Evolutionary conservation across 1,140 invertebrate species (phyloP), one percentile per base, ranked within the genome.

Genomic region (Hycleus phaleratus): DNA sequence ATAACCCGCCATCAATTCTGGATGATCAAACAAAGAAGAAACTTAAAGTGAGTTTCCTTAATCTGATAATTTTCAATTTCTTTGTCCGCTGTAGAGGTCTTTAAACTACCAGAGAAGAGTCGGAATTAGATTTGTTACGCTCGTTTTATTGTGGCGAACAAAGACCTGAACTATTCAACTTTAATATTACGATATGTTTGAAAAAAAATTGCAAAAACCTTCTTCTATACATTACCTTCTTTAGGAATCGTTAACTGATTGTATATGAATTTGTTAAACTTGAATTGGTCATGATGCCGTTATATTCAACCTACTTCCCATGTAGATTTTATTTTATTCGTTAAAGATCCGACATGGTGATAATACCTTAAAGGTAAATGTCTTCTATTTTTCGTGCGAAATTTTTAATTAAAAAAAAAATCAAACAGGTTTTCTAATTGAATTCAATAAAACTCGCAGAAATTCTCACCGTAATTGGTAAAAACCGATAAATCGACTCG

Each of bases 21-120:
- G 65, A 65, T 54, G 47, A 58, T 12, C 60, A 65, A n/a, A 60
- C 54, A 7, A 62, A 61, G 39, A 43, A 48, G 38, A 60, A 56
- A 43, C 49, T 68, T 24, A 65, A 65, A 61, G 67, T 68, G 53
- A 66, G 64, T 66, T 38, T 46, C 44, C 11, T 11, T 12, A n/a
- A 2, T 38, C 10, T 42, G 4, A 7, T 42, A 10, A 10, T 8
- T 42, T 4, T 32, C 4, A 42, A 10, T n/a, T 42, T 42, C 40
- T 42, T 42, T 42, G 40, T 32, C 7, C 32, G 18, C 18, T 18
- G 18, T 7, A 32, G 7, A 32, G 32, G 32, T 32, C 32, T 32
- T 32, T 32, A 32, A 32, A 32, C 32, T 32, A 32, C 4, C 2
- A 7, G 4, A 32, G 32, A 32, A 32, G 32, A 32, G 32, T 5